Evolutionary conservation across 2,888 invertebrate genomes (phyloP).

Genomic region (Electrophaes corylata): DNA sequence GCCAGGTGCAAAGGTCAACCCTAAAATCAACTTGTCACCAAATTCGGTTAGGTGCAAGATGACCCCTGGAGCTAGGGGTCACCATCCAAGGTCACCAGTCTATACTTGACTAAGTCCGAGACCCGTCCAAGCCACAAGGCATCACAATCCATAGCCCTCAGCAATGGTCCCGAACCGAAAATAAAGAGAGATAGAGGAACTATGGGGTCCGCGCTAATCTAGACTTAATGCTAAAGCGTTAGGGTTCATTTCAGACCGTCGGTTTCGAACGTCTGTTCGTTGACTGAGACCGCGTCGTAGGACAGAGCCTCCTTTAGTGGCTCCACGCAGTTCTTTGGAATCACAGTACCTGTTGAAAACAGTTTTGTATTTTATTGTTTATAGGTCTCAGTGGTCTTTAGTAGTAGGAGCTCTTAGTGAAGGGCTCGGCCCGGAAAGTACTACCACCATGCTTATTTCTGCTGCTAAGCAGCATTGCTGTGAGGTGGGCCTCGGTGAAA

Average conservation of each 20-base stretch:
- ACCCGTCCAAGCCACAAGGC: slow-evolving; percentile 21
- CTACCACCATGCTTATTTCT: too few relatives aligned
- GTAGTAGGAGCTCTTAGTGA: too few relatives aligned
- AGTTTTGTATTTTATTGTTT: too few relatives aligned
- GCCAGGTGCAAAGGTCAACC: neutral
- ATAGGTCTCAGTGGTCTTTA: too few relatives aligned
- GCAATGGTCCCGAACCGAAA: slow-evolving; percentile 37
- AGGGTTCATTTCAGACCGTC: slow-evolving; percentile 63
- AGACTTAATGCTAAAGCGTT: slow-evolving; percentile 29
- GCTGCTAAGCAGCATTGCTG: too few relatives aligned
- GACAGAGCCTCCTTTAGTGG: slow-evolving; percentile 90
- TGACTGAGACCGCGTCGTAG: slow-evolving; percentile 91
- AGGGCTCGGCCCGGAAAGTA: too few relatives aligned
- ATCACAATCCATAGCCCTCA: slow-evolving; percentile 17
- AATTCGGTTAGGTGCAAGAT: neutral
- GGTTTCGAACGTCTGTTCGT: slow-evolving; percentile 86
- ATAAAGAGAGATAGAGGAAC: slow-evolving; percentile 52
- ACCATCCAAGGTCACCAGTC: slow-evolving; percentile 31
- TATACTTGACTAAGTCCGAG: slow-evolving; percentile 42
- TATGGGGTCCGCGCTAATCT: slow-evolving; percentile 43
- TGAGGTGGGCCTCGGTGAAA: too few relatives aligned
- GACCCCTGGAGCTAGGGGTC: neutral
- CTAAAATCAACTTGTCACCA: neutral
- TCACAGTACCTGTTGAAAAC: slow-evolving; percentile 85
- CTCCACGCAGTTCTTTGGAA: slow-evolving; percentile 95